These are phyloP conservation scores for Hemithea aestivaria DNA, from an alignment of 2,888 invertebrate genomes.

Conservation along the genomic window DNA sequence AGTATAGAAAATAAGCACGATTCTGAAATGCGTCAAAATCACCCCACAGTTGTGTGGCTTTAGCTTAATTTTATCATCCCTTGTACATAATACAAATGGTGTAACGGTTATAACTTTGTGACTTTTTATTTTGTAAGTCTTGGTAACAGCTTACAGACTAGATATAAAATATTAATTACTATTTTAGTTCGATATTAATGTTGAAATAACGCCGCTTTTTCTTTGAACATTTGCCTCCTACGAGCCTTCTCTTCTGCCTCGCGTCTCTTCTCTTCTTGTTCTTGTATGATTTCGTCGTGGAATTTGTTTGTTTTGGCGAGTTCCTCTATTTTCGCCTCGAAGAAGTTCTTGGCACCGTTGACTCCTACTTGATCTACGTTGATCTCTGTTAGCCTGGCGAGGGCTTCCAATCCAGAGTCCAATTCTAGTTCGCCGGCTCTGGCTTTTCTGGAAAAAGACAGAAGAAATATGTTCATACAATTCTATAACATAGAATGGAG, in stretches of 20 bases:
- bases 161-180: conserved; percentile 40
- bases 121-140: conserved; percentile 42
- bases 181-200: conserved; percentile 46
- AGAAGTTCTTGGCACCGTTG: conserved; percentile 96
- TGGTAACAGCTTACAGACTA: conserved; percentile 76
- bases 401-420: conserved; percentile 91
- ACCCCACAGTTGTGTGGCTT: too few species aligned
- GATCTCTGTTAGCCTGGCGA: conserved; percentile 93
- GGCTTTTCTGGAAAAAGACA: conserved; percentile 83
- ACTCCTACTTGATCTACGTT: conserved; percentile 97
- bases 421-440: conserved; percentile 92
- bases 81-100: too few species aligned
- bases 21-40: too few species aligned
- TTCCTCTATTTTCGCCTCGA: conserved; percentile 97
- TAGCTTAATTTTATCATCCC: too few species aligned
- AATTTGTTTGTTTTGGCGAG: conserved; percentile 91
- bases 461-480: conserved; percentile 5
- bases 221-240: conserved; percentile 90
- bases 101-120: too few species aligned
- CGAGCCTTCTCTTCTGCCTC: conserved; percentile 90
- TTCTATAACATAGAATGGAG: too few species aligned
- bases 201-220: conserved; percentile 91
- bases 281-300: conserved; percentile 94
- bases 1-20: too few species aligned
- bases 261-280: conserved; percentile 92